phyloP scores from a whole-genome alignment of 1,140 invertebrate genomes.

The Popillia japonica region DNA sequence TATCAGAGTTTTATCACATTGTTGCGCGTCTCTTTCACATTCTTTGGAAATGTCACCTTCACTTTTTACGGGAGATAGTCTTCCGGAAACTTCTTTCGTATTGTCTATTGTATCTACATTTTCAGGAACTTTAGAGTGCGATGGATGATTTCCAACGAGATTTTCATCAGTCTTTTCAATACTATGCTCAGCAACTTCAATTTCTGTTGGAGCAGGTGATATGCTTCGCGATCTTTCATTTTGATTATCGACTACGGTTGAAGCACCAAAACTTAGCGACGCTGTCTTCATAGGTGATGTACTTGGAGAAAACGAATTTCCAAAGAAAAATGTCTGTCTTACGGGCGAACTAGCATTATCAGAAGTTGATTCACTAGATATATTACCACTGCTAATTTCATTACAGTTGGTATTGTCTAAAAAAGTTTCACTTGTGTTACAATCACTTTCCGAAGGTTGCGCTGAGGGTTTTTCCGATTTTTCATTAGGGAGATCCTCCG shows the following conservation, averaged over 20 bases:
- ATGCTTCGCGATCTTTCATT: background rate
- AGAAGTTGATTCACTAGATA: background rate
- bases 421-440: background rate
- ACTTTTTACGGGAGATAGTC: background rate
- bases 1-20: background rate
- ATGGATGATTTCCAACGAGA: background rate
- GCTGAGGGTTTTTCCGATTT: background rate
- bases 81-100: background rate
- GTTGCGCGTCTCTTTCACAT: background rate
- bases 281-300: constrained; percentile 7
- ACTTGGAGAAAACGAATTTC: constrained; percentile 20
- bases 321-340: constrained; percentile 15
- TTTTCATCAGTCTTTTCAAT: constrained; percentile 11
- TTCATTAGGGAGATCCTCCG: background rate
- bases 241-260: background rate
- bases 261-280: constrained; percentile 28
- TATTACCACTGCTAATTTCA: constrained; percentile 1
- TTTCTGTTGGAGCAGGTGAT: background rate
- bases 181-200: background rate
- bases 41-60: background rate
- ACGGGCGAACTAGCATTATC: background rate
- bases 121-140: constrained; percentile 36
- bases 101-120: constrained; percentile 37
- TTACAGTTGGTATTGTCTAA: constrained; percentile 35
- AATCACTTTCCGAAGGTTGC: background rate